Evolutionary conservation across 2,113 vertebrate species (phyloP).

Genomic region (Tenebrosternarchus preto): DNA sequence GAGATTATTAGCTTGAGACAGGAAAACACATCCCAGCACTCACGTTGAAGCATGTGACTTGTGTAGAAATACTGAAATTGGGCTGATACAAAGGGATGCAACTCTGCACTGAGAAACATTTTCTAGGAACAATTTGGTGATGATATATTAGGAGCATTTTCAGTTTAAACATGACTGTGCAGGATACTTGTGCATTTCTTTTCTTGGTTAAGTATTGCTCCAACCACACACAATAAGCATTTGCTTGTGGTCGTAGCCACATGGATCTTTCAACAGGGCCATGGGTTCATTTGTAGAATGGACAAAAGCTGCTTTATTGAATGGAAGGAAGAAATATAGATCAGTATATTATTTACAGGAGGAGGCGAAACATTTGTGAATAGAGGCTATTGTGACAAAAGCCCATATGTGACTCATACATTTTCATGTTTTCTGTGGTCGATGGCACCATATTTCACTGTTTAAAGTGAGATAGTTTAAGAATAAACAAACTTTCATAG

Average conservation of each 20-base stretch:
- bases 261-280: conserved; percentile 42
- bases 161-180: conserved; percentile 29
- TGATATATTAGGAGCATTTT: conserved; percentile 25
- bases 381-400: conserved; percentile 47
- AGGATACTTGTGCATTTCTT: conserved; percentile 38
- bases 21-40: conserved; percentile 39
- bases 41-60: conserved; percentile 22
- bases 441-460: conserved; percentile 34
- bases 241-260: conserved; percentile 52
- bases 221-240: conserved; percentile 45
- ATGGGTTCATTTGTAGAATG: conserved; percentile 41
- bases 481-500: no score
- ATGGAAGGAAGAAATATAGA: conserved; percentile 49
- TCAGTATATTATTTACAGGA: conserved; percentile 50
- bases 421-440: conserved; percentile 44
- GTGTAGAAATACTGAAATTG: neutral
- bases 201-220: conserved; percentile 21
- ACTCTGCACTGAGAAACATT: conserved; percentile 6
- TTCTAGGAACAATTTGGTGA: conserved; percentile 30
- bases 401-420: conserved; percentile 40
- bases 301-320: conserved; percentile 56
- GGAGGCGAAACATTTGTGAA: conserved; percentile 54
- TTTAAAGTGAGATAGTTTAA: conserved; percentile 2
- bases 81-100: neutral
- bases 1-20: conserved; percentile 31